Evolutionary conservation across 2,888 invertebrate genomes (phyloP), one percentile per base, ranked within the genome.

Genomic region (Agrypnus murinus): DNA sequence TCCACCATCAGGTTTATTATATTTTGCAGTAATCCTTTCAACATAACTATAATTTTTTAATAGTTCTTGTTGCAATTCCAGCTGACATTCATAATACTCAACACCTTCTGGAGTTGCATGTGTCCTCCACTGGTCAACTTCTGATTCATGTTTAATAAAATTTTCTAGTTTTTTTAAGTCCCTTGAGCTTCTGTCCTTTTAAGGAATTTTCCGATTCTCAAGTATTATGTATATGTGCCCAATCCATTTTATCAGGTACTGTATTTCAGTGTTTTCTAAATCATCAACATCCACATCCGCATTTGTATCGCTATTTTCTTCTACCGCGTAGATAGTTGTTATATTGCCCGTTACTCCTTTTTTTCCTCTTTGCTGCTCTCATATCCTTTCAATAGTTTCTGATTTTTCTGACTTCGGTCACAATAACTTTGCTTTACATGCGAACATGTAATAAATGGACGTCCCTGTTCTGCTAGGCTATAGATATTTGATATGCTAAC

Each of bases 151-250:
- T 85, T 96, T 98, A 12, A 96, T 92, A 84, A 92, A 99, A 86
- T 96, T 97, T 84, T 99, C 98, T 79, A 99, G 87, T 84, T 98
- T 99, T n/a, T 85, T 99, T 99, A 78, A 98, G 85, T 15, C 99
- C 99, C 86, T 98, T 98, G n/a, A 92, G 95, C 85, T 95, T 95
- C 88, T 95, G 95, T 81, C 95, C 94, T 80, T 92, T 91, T 34
- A 99, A 87, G 36, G 95, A 92, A 67, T 89, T 89, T 81, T 96
- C 95, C 0, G 96, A 96, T 85, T 99, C 99, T 98, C 98, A 99
- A 0, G 99, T 99, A 84, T 98, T 99, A 86, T 99, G 99, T 78
- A 99, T 95, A 85, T 99, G 96, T 12, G 99, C 96, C 98, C 98
- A 99, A 74, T 95, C 98, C 98, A 99, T 87, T 99, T 99, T 77